Conservation (phyloP, 2,797 vertebrate species). For the Semaprochilodus insignis region DNA sequence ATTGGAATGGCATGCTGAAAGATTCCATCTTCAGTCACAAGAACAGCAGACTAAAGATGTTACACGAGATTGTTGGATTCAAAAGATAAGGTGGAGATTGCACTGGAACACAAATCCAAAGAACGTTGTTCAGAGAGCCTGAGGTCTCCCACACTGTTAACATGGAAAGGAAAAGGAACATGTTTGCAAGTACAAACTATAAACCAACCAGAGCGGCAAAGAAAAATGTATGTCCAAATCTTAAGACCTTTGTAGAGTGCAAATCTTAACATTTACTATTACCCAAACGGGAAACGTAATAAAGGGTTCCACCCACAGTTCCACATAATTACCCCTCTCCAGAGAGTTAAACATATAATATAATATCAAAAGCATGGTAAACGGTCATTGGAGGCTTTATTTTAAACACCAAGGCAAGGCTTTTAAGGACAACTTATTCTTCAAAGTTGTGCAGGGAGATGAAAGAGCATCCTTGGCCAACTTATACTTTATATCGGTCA, state of each 20-base stretch:
- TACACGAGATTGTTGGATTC: neutral
- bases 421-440: neutral
- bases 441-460: neutral
- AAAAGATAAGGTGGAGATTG: neutral
- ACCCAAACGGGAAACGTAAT: too few relatives aligned
- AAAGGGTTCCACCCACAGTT: neutral
- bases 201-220: neutral
- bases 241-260: neutral
- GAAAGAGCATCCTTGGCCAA: neutral
- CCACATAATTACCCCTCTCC: neutral
- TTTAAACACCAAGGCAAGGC: conserved; percentile 14
- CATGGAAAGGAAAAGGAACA: neutral
- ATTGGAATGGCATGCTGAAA: neutral
- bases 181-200: neutral
- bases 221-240: neutral
- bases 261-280: neutral
- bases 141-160: neutral
- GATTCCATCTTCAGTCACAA: neutral
- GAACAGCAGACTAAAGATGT: neutral
- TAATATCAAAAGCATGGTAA: neutral
- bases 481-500: neutral
- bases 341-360: neutral
- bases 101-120: neutral
- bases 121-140: neutral
- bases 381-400: neutral